Base-by-base conservation (phyloP, 92 coral and sea anemone genomes). In the Paragorgia papillata region DNA sequence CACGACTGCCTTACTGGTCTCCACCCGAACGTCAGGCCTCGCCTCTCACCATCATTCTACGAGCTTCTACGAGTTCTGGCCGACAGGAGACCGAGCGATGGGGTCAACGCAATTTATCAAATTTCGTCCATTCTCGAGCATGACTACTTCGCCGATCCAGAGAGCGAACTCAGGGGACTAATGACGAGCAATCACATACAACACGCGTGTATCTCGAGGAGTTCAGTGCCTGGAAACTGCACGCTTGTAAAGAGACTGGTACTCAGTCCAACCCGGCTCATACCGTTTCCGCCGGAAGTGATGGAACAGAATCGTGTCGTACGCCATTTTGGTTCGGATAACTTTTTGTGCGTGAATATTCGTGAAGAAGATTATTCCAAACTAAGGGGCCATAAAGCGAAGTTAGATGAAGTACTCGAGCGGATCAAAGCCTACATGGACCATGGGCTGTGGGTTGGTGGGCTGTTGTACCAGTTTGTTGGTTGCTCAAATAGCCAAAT, bases 401-500 rank as follows among this genome's bases (percentile, higher is more conserved):
- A 69, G 26, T 77, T 94, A 41, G 80, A 69, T 21, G 68, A 53
- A 54, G 85, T 94, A 17, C 66, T 92, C 40, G 66, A 63, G 39
- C 90, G 84, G 15, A 74, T 86, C 56, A 87, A 67, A 61, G 55
- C 46, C 19, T 80, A 75, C 22, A 63, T 94, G 83, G 87, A 86
- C 51, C 62, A 57, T 12, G 97, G 97, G 0, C 75, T 94, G 14
- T 49, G 68, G 9, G 82, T 88, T 18, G 92, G 97, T 46, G 87
- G 91, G 25, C 43, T 79, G 30, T 20, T 51, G 57, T 94, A 83
- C 62, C 79, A 67, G 83, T 94, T 81, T 56, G 83, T 94, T 9
- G 98, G 97, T 18, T 94, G 97, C 69, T 94, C 98, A 27, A 94
- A 94, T 28, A 94, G 98, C 66, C 98, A 94, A 79, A 84, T 94